Conservation (phyloP, 2,797 vertebrate species). For the Lindbergichthys nudifrons region DNA sequence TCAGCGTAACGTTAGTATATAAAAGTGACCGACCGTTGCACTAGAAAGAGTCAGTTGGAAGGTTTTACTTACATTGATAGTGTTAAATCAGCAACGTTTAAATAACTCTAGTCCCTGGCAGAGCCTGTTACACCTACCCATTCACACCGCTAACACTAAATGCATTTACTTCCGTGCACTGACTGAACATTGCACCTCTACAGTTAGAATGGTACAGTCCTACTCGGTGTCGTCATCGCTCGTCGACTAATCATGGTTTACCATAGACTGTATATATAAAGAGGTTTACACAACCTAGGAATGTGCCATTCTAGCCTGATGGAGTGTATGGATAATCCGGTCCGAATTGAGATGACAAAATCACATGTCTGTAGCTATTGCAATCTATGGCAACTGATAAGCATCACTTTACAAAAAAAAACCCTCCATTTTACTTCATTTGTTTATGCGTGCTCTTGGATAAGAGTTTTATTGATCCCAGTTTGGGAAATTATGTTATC, state of each 20-base stretch:
- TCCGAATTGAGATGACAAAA: no score
- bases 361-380: rapidly evolving
- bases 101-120: not conserved
- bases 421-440: no score
- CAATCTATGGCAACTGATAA: rapidly evolving
- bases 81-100: not conserved
- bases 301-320: rapidly evolving
- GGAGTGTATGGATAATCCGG: not conserved
- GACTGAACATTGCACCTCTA: no score
- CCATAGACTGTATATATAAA: no score
- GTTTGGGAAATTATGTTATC: no score
- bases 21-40: rapidly evolving
- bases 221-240: no score
- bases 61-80: constrained; percentile 41
- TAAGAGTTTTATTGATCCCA: no score
- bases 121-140: not conserved
- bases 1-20: not conserved
- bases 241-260: not conserved
- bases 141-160: not conserved
- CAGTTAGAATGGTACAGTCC: no score
- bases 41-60: rapidly evolving
- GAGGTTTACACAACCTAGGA: not conserved
- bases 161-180: constrained; percentile 6
- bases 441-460: no score
- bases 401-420: no score